Evolutionary conservation across 2,888 invertebrate species (phyloP).

Genomic region (Ichneumon xanthorius): DNA sequence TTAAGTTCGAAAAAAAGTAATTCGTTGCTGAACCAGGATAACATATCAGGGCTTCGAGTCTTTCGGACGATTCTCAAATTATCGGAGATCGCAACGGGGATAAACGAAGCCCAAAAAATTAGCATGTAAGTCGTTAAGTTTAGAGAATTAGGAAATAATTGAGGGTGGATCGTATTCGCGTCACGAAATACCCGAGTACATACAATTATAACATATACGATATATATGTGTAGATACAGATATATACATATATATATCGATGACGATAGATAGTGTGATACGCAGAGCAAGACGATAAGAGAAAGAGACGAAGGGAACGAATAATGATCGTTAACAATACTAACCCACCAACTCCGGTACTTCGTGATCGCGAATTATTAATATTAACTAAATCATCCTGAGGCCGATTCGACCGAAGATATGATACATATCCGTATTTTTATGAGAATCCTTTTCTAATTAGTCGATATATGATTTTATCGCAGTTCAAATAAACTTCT

Average conservation of each 20-base stretch:
- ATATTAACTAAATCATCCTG: constrained; percentile 64
- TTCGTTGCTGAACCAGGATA: constrained; percentile 83
- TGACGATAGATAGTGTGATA: constrained; percentile 22
- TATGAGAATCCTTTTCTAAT: constrained; percentile 79
- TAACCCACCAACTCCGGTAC: constrained; percentile 45
- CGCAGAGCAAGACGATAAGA: constrained; percentile 10
- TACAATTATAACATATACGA: constrained; percentile 41
- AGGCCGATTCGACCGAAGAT: constrained; percentile 54
- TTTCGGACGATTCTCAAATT: constrained; percentile 66
- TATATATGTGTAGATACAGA: not conserved
- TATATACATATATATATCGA: constrained; percentile 11
- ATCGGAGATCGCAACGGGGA: constrained; percentile 67
- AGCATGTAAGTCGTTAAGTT: constrained; percentile 78
- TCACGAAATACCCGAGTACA: constrained; percentile 49
- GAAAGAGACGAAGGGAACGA: not conserved
- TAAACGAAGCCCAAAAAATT: constrained; percentile 72
- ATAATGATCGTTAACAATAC: constrained; percentile 30
- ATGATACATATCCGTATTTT: constrained; percentile 81
- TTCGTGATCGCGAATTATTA: constrained; percentile 64
- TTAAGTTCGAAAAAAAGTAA: constrained; percentile 71
- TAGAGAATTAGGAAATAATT: constrained; percentile 72
- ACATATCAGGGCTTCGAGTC: constrained; percentile 81
- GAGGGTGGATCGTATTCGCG: constrained; percentile 48
- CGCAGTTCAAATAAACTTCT: constrained; percentile 41
- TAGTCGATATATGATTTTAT: constrained; percentile 66